Evolutionary conservation across 2,888 invertebrate genomes (phyloP), one percentile per base, ranked within the genome.

Genomic region (Aricia artaxerxes): DNA sequence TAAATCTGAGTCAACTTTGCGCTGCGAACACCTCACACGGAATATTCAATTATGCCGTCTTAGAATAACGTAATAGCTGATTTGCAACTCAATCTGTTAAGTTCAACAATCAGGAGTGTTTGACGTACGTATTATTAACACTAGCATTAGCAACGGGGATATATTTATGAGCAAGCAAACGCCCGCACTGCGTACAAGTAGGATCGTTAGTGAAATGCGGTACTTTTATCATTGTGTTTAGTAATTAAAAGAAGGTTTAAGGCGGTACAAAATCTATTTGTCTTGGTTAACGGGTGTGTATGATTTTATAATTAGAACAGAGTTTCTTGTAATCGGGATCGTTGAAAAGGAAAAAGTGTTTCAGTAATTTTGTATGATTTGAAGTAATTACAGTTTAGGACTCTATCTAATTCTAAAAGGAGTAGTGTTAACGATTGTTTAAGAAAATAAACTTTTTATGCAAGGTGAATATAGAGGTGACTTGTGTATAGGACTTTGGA

Each of bases 11-110:
- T 64, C 61, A 49, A 44, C 69, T 78, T 78, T 69, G 44, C 49
- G 64, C 69, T 31, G 49, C 64, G 49, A 61, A 78, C 78, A 78
- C 81, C 81, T 84, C 86, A 83, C 85, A 82, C 84, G 83, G 82
- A 84, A 86, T 88, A 88, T 90, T 90, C 87, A 88, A 91, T 92
- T 88, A 90, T 88, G 86, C 83, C 76, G 80, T 82, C 84, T 84
- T 81, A 81, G 82, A 85, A 86, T 86, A 85, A 85, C 85, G 84
- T 83, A 85, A 81, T 83, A 82, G 83, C 80, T 82, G 80, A 84
- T 84, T 83, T 79, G 76, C 73, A 84, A 85, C 85, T 85, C 88
- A 85, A 88, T 86, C 84, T 84, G 82, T 86, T 85, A 86, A 86
- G 85, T 85, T 84, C 86, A 86, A 90, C 90, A 91, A 90, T 90